phyloP scores from a whole-genome alignment of 2,888 invertebrate species.

The Oscheius sp. region DNA sequence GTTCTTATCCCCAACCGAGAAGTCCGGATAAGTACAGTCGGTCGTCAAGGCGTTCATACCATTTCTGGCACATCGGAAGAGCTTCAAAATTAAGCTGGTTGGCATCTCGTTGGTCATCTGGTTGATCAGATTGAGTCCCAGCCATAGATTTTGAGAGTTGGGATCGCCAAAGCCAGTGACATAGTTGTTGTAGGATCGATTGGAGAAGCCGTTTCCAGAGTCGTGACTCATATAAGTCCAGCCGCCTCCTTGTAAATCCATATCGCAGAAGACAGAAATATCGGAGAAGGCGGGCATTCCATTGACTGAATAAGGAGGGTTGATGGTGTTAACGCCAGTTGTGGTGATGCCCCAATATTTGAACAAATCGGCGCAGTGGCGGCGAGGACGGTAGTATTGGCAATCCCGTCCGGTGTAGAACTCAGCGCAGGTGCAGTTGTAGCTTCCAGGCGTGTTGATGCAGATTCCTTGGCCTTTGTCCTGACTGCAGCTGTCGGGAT shows the following conservation, averaged over 20 bases:
- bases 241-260: slow-evolving; percentile 49
- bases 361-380: slow-evolving; percentile 61
- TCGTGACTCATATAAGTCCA: slow-evolving; percentile 56
- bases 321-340: slow-evolving; percentile 43
- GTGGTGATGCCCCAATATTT: slow-evolving; percentile 44
- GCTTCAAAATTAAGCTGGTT: slow-evolving; percentile 50
- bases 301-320: slow-evolving; percentile 8
- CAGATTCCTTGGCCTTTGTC: slow-evolving; percentile 76
- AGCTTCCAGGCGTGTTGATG: slow-evolving; percentile 76
- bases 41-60: slow-evolving; percentile 39
- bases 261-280: slow-evolving; percentile 43
- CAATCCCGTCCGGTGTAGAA: slow-evolving; percentile 53
- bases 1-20: slow-evolving; percentile 21
- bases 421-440: slow-evolving; percentile 74
- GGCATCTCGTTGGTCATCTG: slow-evolving; percentile 45
- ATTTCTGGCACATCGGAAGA: slow-evolving; percentile 47
- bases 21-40: slow-evolving; percentile 46
- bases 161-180: slow-evolving; percentile 51
- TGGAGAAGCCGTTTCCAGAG: slow-evolving; percentile 26
- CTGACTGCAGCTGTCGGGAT: slow-evolving; percentile 70
- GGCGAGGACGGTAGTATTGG: slow-evolving; percentile 46
- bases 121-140: slow-evolving; percentile 55
- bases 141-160: slow-evolving; percentile 37
- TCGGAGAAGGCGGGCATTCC: slow-evolving; percentile 27
- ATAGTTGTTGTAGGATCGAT: slow-evolving; percentile 33